phyloP scores from a whole-genome alignment of 2,113 vertebrate species.

The Blennius ocellaris region DNA sequence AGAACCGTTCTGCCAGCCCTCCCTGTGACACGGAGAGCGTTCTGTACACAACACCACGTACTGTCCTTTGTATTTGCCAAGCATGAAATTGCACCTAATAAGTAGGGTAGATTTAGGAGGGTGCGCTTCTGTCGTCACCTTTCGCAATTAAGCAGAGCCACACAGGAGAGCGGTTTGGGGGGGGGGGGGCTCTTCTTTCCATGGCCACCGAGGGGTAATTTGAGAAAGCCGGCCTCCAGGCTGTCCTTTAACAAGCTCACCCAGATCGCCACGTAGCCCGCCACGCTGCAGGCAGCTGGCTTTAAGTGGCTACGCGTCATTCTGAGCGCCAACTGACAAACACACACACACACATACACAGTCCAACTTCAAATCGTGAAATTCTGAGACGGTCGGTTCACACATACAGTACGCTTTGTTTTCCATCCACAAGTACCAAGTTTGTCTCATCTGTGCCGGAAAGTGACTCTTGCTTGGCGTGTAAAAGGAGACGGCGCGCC shows the following conservation, averaged over 20 bases:
- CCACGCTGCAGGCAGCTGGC: conserved; percentile 65
- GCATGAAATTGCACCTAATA: conserved; percentile 54
- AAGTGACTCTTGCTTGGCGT: conserved; percentile 39
- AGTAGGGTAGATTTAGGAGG: conserved; percentile 40
- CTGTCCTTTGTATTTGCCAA: conserved; percentile 51
- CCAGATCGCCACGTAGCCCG: conserved; percentile 45
- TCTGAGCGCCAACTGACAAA: conserved; percentile 63
- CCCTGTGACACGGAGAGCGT: conserved; percentile 34
- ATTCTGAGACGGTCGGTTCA: neutral
- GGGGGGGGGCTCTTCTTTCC: conserved; percentile 37
- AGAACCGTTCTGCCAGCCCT: conserved; percentile 20
- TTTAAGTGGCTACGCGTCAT: conserved; percentile 65
- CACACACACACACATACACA: conserved; percentile 35
- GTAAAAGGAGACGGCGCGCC: conserved; percentile 35
- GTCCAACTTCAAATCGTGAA: conserved; percentile 28
- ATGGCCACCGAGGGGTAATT: conserved; percentile 59
- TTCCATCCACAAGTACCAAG: neutral
- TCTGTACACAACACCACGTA: conserved; percentile 39
- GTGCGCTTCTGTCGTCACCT: conserved; percentile 48
- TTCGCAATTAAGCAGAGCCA: conserved; percentile 64
- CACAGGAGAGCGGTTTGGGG: conserved; percentile 49
- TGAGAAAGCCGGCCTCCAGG: conserved; percentile 69
- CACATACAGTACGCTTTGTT: neutral
- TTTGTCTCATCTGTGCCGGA: neutral
- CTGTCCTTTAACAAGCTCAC: conserved; percentile 71